Conservation (phyloP, 1,140 invertebrate genomes). For the Lamellibrachia luymesi region DNA sequence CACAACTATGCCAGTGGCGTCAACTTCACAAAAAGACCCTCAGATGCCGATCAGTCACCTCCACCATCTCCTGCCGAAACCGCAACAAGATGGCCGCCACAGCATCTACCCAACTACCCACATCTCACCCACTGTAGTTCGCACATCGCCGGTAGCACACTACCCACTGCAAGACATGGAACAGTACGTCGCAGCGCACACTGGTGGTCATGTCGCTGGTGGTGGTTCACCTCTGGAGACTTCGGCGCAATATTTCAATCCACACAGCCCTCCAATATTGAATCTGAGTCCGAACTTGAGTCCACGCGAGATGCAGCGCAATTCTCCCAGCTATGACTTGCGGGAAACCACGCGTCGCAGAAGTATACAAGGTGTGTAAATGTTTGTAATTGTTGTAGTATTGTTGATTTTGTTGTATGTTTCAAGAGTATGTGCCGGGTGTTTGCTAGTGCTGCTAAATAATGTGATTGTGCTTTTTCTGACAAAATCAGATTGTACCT, state of each 20-base stretch:
- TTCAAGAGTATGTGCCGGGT: too few relatives aligned
- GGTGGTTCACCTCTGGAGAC: not conserved
- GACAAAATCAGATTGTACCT: too few relatives aligned
- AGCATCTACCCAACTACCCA: not conserved
- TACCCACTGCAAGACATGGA: not conserved
- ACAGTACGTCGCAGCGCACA: not conserved
- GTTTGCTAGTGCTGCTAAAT: too few relatives aligned
- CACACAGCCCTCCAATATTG: conserved; percentile 54
- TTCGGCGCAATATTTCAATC: conserved; percentile 41
- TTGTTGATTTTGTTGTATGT: not conserved
- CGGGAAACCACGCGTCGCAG: conserved; percentile 47
- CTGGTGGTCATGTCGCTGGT: conserved; percentile 1
- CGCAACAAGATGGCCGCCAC: conserved; percentile 6
- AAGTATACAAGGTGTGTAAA: conserved; percentile 44
- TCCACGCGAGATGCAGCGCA: conserved; percentile 42
- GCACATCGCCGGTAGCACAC: not conserved
- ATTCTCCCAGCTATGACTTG: conserved; percentile 52
- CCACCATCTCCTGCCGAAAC: conserved; percentile 20
- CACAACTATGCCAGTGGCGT: conserved; percentile 22
- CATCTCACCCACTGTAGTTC: not conserved
- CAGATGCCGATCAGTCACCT: conserved; percentile 11
- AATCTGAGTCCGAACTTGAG: conserved; percentile 55
- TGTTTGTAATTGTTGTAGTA: not conserved
- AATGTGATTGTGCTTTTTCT: too few relatives aligned
- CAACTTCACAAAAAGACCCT: conserved; percentile 20